Evolutionary conservation across 2,113 vertebrate species (phyloP).

Genomic region (Odocoileus virginianus): DNA sequence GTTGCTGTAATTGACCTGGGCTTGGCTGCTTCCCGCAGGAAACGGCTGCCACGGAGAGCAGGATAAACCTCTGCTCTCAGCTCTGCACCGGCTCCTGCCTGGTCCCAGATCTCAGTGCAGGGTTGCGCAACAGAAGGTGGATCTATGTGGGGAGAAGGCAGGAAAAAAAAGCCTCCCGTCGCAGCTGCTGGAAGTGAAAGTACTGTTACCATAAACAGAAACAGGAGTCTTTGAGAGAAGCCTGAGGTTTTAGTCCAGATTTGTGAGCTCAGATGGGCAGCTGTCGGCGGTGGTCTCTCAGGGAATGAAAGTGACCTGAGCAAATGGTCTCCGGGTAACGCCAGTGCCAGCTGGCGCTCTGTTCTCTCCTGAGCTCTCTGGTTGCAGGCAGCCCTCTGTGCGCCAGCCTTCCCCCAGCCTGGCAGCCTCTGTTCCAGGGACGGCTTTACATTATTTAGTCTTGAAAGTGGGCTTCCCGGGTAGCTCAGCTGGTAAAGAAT

Average conservation of each 20-base stretch:
- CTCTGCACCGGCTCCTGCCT: accelerated
- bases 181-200: not conserved
- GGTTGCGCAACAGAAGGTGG: not conserved
- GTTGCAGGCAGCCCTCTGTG: accelerated
- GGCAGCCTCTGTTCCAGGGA: not conserved
- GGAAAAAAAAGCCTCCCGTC: not conserved
- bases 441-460: accelerated
- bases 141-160: not conserved
- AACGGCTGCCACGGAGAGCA: not conserved
- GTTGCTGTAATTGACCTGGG: not conserved
- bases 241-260: not conserved
- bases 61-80: not conserved
- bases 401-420: no score
- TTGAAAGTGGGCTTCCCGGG: not conserved
- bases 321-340: not conserved
- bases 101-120: accelerated
- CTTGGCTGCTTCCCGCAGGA: not conserved
- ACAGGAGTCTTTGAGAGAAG: not conserved
- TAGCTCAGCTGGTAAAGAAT: not conserved
- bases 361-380: not conserved
- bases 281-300: not conserved
- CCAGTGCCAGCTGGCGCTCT: accelerated
- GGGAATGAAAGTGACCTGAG: not conserved
- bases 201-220: not conserved
- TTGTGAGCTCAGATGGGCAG: not conserved